Base-by-base conservation (phyloP, 2,113 vertebrate species). In the Odocoileus virginianus region DNA sequence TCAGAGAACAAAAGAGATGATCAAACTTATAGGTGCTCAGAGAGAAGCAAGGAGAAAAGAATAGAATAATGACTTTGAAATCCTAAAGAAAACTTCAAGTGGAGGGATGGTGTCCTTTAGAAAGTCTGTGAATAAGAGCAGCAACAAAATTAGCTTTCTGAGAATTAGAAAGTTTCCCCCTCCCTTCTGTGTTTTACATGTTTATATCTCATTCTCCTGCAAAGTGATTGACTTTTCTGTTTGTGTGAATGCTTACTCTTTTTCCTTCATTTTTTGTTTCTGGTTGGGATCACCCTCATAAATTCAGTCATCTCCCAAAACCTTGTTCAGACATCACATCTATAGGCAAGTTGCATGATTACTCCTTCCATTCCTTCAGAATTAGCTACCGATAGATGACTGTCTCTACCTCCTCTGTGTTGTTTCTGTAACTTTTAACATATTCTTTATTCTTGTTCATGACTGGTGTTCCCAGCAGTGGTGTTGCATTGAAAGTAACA, bases 1-100 rank as follows among this genome's bases (percentile, higher is more conserved):
- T 96, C 58, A 71, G 7, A 30, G 40, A 95, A 92, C 83, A 89
- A 94, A 95, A 83, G 60, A 74, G 64, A 83, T 86, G 86, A 96
- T 91, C 85, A 92, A 61, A 92, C 28, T 86, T 87, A 14, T 5
- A 95, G 87, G 16, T 87, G 33, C 95, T 96, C 82, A 61, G 50
- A 96, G 89, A 94, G 88, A 96, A 97, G 47, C 67, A 45, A 87
- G 79, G 87, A 95, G n/a, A 71, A 92, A 92, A 87, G 61, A 92
- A 89, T n/a, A 92, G 74, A 93, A 50, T 87, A 84, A 83, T 74
- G 90, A 55, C 67, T 95, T 85, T 71, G 61, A 96, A 89, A 91
- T 89, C 36, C 5, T 6, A 2, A 90, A 60, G 92, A 88, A 89
- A 95, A 90, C 64, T 91, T 89, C 30, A 89, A 60, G 50, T 94